These are phyloP conservation scores for Austrofundulus limnaeus DNA, from an alignment of 2,113 vertebrate genomes.

Conservation along the genomic window DNA sequence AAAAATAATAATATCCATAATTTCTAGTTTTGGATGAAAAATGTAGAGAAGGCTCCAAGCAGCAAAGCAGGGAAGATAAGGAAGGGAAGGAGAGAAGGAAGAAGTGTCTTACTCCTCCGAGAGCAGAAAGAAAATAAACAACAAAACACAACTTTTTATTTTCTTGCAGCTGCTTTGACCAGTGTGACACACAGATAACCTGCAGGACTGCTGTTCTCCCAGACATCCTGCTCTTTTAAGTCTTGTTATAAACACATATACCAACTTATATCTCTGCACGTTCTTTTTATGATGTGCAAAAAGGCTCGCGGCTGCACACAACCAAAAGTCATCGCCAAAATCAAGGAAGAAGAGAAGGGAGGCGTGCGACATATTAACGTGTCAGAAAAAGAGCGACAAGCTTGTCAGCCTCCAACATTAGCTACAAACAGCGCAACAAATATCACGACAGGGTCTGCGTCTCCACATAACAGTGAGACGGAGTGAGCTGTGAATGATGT, in stretches of 20 bases:
- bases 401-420: constrained; percentile 35
- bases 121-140: too few species aligned
- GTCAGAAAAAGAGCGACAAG: constrained; percentile 39
- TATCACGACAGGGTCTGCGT: constrained; percentile 33
- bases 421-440: constrained; percentile 35
- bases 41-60: too few species aligned
- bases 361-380: constrained; percentile 28
- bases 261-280: background rate
- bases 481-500: constrained; percentile 53
- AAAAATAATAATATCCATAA: too few species aligned
- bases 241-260: background rate
- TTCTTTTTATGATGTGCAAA: background rate
- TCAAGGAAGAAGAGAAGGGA: constrained; percentile 1
- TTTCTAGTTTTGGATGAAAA: too few species aligned
- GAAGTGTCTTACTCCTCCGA: too few species aligned
- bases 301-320: background rate
- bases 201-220: background rate
- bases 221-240: background rate
- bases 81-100: too few species aligned
- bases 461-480: constrained; percentile 43
- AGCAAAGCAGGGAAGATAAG: too few species aligned
- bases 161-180: background rate
- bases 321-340: constrained; percentile 19
- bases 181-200: background rate
- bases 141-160: background rate